Evolutionary conservation across 2,888 invertebrate genomes (phyloP), one percentile per base, ranked within the genome.

Genomic region (Napeogenes inachia): DNA sequence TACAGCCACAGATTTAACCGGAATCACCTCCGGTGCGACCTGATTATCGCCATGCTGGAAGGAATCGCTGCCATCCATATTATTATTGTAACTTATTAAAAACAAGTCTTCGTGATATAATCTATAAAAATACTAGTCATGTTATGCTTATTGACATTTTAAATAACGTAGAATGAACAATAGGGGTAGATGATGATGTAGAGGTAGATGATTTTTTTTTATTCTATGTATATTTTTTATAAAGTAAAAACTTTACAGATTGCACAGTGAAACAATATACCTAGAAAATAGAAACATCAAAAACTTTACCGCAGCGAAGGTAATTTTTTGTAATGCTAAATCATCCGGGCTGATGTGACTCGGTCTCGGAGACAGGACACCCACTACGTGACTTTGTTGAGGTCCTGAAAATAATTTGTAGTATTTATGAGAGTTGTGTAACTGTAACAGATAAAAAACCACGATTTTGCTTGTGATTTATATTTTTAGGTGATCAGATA

Each of bases 241-340:
- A 21, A 21, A 21, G 21, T 21, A 21, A 21, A 21, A 21, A 21
- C 21, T 21, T 21, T 21, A 21, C 21, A 1, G 21, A 21, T 21
- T 21, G 21, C 21, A 21, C 21, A 21, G 21, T 21, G 21, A 21
- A 21, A 42, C 42, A 42, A 10, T 10, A 10, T 10, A 10, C 8
- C 10, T 8, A 8, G 30, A 8, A 50, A 21, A 30, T 30, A 50
- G 8, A 50, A 30, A 50, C 21, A n/a, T 30, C 21, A 50, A 30
- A 10, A 42, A 10, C 12, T 60, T 66, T 67, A 75, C 80, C 67
- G 72, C 70, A 13, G 76, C 68, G 54, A 80, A 81, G 0, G 79
- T 77, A 60, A 80, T 80, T 62, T 73, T 76, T 30, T 73, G 75
- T 6, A 60, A 45, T 0, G 68, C 55, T 8, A 56, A 45, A 12